A percentile compares a stretch with the other conserved stretches of the same genome.
Evolutionary conservation across 2,113 vertebrate genomes (phyloP).

Genomic region (Polyodon spathula): DNA sequence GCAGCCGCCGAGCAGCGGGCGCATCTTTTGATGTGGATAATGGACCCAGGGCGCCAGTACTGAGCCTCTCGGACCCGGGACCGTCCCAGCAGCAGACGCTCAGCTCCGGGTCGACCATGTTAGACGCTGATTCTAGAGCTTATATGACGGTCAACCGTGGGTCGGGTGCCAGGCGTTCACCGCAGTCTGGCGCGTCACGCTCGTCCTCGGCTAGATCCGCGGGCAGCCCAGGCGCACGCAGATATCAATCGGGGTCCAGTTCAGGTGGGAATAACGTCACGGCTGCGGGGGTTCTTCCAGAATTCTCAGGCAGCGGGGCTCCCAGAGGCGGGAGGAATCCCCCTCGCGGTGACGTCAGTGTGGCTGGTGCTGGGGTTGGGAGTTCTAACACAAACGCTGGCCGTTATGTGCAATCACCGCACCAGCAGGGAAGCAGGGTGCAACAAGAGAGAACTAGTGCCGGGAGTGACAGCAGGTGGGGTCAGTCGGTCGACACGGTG

Average conservation of each 20-base stretch:
- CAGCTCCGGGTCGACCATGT: constrained; percentile 16
- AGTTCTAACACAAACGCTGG: constrained; percentile 5
- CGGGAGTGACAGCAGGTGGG: not conserved
- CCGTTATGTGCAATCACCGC: not conserved
- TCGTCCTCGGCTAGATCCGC: not conserved
- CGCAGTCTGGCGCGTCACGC: not conserved
- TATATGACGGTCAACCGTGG: constrained; percentile 29
- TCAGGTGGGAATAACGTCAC: constrained; percentile 13
- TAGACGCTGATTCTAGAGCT: constrained; percentile 28
- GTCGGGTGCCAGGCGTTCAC: constrained; percentile 20
- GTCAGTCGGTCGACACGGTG: constrained; percentile 10
- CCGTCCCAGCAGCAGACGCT: constrained; percentile 14
- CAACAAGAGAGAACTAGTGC: not conserved
- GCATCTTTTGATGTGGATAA: not conserved
- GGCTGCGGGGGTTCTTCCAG: constrained; percentile 11
- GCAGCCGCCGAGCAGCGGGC: constrained; percentile 7
- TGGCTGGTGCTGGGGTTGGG: not conserved
- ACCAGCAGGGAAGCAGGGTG: not conserved
- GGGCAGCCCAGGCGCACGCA: constrained; percentile 24
- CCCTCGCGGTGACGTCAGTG: constrained; percentile 5
- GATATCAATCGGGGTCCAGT: constrained; percentile 9
- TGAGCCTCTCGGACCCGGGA: constrained; percentile 10
- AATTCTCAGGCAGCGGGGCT: constrained; percentile 46
- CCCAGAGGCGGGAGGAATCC: constrained; percentile 24
- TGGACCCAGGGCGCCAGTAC: constrained; percentile 1